A percentile compares a stretch with the other conserved stretches of the same genome.
phyloP scores from a whole-genome alignment of 2,888 invertebrate genomes.

The Axea sp. region DNA sequence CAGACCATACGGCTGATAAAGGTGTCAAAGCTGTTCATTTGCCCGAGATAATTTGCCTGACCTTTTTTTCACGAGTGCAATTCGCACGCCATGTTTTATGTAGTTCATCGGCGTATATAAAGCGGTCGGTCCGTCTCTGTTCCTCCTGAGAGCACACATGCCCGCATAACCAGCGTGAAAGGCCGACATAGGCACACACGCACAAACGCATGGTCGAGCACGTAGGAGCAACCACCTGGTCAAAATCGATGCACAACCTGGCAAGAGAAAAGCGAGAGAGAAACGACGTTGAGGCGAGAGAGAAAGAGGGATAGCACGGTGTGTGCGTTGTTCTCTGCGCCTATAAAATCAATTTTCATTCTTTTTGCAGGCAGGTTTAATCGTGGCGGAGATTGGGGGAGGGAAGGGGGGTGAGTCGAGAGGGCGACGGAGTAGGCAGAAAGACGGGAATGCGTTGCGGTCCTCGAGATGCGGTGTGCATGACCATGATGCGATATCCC shows the following conservation, averaged over 20 bases:
- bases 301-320: conserved; percentile 1
- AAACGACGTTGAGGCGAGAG: not conserved
- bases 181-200: conserved; percentile 50
- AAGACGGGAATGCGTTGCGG: conserved; percentile 15
- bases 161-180: conserved; percentile 46
- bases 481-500: conserved; percentile 49
- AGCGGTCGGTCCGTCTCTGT: conserved; percentile 41
- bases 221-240: conserved; percentile 66
- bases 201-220: conserved; percentile 57
- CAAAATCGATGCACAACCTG: conserved; percentile 74
- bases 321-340: conserved; percentile 64
- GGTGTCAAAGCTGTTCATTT: conserved; percentile 53
- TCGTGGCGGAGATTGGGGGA: conserved; percentile 8
- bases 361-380: conserved; percentile 45
- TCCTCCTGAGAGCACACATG: conserved; percentile 47
- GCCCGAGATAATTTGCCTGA: conserved; percentile 53
- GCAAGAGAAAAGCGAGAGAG: conserved; percentile 20
- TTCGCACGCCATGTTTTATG: conserved; percentile 51
- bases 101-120: conserved; percentile 43
- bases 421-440: not conserved
- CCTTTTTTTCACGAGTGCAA: conserved; percentile 37
- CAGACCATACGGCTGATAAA: conserved; percentile 44
- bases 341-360: conserved; percentile 74
- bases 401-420: not conserved
- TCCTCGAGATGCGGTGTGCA: conserved; percentile 34